Base-by-base conservation (phyloP, 2,888 invertebrate genomes). In the Caenorhabditis sinica region DNA sequence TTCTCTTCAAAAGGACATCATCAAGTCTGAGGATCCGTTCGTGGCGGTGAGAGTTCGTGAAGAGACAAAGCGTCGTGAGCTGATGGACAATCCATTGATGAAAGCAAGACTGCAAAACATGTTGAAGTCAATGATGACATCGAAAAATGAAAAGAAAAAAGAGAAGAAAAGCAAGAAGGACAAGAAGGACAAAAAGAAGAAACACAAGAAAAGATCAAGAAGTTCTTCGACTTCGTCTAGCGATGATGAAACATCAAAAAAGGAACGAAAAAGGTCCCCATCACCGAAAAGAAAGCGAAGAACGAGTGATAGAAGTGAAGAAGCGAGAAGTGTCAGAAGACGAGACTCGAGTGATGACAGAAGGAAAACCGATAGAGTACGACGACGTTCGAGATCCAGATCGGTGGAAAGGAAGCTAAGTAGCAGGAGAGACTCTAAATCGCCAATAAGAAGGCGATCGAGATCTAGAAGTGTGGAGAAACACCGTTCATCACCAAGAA, bases 31-130 rank as follows among this genome's bases (percentile, higher is more conserved):
- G 63, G 91, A 91, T 82, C 91, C 91, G 0, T 86, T 91, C 36
- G 91, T 91, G 20, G 90, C 90, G 8, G 79, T 91, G 15, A 90
- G 88, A 79, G 91, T 91, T 30, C 87, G 87, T 66, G 89, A 91
- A 76, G 91, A 90, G 61, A 86, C 88, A 20, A 85, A 87, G 28
- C 74, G 87, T 20, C 82, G 87, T 13, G 90, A 89, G 72, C 68
- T 91, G 17, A 61, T 91, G 76, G 89, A 90, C 28, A 91, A 91
- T 86, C 91, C 91, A 0, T 49, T 90, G 61, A 85, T 89, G 63
- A 90, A 89, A 68, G 40, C 90, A 83, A 88, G 89, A 61, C 82
- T 89, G 43, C 87, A 91, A 68, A 87, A 88, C 53, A 80, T 88
- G 81, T 61, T 91, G 23, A 87, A 89, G 69, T 68, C 66, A 4